Percentiles rank a stretch among this genome's conserved stretches.
Evolutionary conservation across 2,888 invertebrate genomes (phyloP).

Genomic region (Hirtodrosophila duncani): DNA sequence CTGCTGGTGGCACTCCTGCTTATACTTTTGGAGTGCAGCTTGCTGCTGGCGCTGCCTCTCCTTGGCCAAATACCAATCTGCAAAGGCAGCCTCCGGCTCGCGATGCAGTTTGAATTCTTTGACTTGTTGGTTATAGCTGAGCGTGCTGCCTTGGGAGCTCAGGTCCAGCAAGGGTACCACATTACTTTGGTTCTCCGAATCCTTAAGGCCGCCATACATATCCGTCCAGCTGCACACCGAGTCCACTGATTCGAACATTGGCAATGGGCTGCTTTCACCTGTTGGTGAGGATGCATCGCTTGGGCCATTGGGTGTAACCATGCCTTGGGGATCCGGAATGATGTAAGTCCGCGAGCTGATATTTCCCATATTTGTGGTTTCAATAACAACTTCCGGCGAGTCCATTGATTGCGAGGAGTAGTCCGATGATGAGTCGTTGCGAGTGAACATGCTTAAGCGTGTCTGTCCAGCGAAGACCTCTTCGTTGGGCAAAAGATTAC

Average conservation of each 20-base stretch:
- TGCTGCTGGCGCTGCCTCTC: conserved; percentile 31
- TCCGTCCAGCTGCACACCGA: conserved; percentile 28
- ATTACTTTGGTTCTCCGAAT: conserved; percentile 39
- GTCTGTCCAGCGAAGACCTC: too few species aligned
- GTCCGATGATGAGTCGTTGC: conserved; percentile 26
- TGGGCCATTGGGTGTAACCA: neutral
- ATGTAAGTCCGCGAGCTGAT: conserved; percentile 1
- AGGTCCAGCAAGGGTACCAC: conserved; percentile 65
- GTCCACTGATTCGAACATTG: neutral
- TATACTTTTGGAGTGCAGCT: conserved; percentile 30
- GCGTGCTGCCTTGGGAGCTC: conserved; percentile 21
- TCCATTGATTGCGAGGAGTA: neutral
- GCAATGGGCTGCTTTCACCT: neutral
- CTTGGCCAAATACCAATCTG: conserved; percentile 74
- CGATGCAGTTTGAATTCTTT: conserved; percentile 20
- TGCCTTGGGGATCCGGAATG: neutral
- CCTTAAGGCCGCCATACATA: conserved; percentile 18
- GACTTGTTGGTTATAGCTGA: conserved; percentile 21
- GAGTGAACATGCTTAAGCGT: too few species aligned
- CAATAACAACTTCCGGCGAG: neutral
- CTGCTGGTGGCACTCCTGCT: conserved; percentile 35
- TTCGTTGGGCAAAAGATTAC: too few species aligned
- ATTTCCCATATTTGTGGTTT: neutral
- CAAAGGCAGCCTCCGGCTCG: conserved; percentile 66
- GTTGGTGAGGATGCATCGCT: conserved; percentile 9